Conservation (phyloP, 2,888 invertebrate genomes). For the Melinaea menophilus region DNA sequence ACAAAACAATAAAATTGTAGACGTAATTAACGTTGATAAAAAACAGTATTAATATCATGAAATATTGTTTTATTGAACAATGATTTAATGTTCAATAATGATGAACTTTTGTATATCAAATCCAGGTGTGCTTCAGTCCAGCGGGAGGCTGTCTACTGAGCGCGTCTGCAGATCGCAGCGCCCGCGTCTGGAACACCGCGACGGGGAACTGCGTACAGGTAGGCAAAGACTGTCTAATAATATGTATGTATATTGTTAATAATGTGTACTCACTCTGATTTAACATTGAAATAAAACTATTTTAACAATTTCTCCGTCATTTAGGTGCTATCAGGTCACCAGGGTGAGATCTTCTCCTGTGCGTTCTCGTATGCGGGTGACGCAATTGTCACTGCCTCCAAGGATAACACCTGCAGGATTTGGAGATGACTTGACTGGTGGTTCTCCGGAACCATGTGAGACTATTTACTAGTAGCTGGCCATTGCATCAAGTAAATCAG, state of each 20-base stretch:
- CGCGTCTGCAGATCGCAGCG: slow-evolving; percentile 86
- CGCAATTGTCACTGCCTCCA: slow-evolving; percentile 87
- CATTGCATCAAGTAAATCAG: background rate
- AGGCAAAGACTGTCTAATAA: background rate
- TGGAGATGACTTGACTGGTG: slow-evolving; percentile 89
- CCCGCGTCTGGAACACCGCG: slow-evolving; percentile 84
- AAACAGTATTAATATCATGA: no score
- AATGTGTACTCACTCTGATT: no score
- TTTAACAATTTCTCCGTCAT: slow-evolving; percentile 14
- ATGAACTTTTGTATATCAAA: background rate
- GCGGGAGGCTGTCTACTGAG: slow-evolving; percentile 85
- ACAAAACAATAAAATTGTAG: no score
- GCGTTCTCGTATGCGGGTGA: slow-evolving; percentile 88
- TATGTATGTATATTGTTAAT: no score
- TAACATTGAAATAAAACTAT: no score
- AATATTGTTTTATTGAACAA: no score
- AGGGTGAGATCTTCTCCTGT: slow-evolving; percentile 89
- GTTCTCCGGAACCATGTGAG: slow-evolving; percentile 37
- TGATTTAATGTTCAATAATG: background rate
- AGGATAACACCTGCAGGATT: slow-evolving; percentile 88
- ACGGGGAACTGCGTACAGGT: slow-evolving; percentile 84
- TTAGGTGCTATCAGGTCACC: slow-evolving; percentile 85
- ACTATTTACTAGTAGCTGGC: slow-evolving; percentile 2
- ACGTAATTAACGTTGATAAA: no score
- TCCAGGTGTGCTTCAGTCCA: slow-evolving; percentile 87